Percentiles rank a stretch among this genome's conserved stretches.
These are phyloP conservation scores for Alentia gelatinosa DNA, from an alignment of 2,888 invertebrate genomes.

Conservation along the genomic window DNA sequence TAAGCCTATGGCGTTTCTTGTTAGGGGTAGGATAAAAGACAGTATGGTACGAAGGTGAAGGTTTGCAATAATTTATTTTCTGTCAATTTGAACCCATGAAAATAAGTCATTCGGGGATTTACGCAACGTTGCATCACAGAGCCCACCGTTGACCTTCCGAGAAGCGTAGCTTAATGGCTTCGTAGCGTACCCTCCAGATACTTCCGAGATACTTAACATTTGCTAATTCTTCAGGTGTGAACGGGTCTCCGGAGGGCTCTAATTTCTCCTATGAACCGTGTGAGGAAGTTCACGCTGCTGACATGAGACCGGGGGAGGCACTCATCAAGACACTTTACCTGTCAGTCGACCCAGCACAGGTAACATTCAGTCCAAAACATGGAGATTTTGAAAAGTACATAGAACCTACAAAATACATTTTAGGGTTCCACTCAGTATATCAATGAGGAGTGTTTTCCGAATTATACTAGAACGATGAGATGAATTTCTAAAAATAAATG, in stretches of 20 bases:
- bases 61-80: neutral
- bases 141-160: neutral
- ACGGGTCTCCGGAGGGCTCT: slow-evolving; percentile 68
- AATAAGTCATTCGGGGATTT: neutral
- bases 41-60: neutral
- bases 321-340: slow-evolving; percentile 72
- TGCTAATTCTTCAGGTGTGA: slow-evolving; percentile 66
- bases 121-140: neutral
- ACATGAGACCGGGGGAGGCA: slow-evolving; percentile 67
- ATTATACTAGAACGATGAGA: too few species aligned
- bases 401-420: too few species aligned
- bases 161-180: neutral
- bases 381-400: too few species aligned
- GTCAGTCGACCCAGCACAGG: slow-evolving; percentile 76
- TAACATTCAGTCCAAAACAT: too few species aligned
- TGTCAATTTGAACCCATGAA: neutral
- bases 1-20: too few species aligned
- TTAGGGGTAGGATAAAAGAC: too few species aligned
- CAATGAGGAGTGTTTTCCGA: too few species aligned
- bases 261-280: slow-evolving; percentile 72
- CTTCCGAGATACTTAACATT: neutral
- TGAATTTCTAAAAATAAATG: too few species aligned
- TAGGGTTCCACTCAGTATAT: too few species aligned
- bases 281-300: slow-evolving; percentile 59
- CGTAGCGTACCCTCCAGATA: neutral